Evolutionary conservation across 2,113 vertebrate species (phyloP).

Genomic region (Cyanoramphus novaezelandiae): DNA sequence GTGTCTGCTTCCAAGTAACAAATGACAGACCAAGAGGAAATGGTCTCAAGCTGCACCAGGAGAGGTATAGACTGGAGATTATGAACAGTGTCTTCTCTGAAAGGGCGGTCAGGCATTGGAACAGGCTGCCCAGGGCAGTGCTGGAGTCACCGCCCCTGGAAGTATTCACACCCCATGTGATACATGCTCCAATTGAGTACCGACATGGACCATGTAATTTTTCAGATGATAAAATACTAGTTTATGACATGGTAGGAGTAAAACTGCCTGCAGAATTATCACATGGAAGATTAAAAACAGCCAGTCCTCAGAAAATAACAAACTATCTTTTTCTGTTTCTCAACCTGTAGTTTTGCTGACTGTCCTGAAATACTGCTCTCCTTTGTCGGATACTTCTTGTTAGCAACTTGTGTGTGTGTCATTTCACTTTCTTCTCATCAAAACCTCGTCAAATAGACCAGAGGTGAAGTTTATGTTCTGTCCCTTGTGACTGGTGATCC

Average conservation of each 20-base stretch:
- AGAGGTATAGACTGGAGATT: background rate
- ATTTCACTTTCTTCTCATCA: constrained; percentile 14
- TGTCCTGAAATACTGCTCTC: background rate
- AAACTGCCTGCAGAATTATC: background rate
- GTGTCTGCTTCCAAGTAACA: background rate
- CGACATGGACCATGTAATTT: background rate
- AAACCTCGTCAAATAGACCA: background rate
- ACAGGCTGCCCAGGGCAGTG: background rate
- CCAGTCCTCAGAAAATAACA: background rate
- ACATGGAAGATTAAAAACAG: background rate
- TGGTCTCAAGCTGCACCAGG: background rate
- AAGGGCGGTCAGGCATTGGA: background rate
- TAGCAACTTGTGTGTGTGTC: background rate
- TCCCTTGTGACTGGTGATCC: background rate
- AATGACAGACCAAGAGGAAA: background rate
- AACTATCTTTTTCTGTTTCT: background rate
- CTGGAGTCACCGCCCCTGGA: background rate
- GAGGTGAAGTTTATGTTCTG: background rate
- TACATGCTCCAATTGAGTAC: background rate
- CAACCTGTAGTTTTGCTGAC: background rate
- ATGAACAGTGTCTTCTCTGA: background rate
- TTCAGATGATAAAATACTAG: background rate
- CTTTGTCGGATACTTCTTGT: background rate
- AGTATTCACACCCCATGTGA: background rate
- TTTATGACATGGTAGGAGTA: background rate